Evolutionary conservation across 2,113 vertebrate genomes (phyloP).

Genomic region (Zapornia atra): DNA sequence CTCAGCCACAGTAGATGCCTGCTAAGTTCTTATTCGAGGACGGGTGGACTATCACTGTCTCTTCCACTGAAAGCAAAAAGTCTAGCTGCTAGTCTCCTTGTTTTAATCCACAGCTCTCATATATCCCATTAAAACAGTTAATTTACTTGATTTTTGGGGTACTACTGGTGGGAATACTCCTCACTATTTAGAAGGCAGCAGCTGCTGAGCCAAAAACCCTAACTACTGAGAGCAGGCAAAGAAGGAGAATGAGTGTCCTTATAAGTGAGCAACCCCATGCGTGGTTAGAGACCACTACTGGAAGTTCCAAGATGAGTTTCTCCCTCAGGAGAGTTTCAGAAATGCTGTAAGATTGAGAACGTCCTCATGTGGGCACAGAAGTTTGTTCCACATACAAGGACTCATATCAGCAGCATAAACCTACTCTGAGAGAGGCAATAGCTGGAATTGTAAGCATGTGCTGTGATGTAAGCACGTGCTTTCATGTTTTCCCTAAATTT

Average conservation of each 20-base stretch:
- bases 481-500: not conserved
- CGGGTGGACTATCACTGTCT: fast-evolving
- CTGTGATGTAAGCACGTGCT: not conserved
- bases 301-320: not conserved
- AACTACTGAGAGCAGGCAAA: not conserved
- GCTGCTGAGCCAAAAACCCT: not conserved
- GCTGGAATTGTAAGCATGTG: not conserved
- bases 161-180: not conserved
- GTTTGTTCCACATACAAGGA: not conserved
- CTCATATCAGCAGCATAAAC: not conserved
- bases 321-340: not conserved
- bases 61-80: not conserved
- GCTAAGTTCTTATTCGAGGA: not conserved
- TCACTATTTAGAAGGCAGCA: not conserved
- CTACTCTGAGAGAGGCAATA: not conserved
- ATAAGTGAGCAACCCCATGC: fast-evolving
- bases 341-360: not conserved
- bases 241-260: not conserved
- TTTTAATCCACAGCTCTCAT: not conserved
- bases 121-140: not conserved
- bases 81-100: not conserved
- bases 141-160: not conserved
- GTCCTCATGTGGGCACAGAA: not conserved
- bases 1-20: not conserved
- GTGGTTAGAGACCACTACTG: not conserved